These are phyloP conservation scores for Oligia latruncula DNA, from an alignment of 2,888 invertebrate genomes.

Conservation along the genomic window DNA sequence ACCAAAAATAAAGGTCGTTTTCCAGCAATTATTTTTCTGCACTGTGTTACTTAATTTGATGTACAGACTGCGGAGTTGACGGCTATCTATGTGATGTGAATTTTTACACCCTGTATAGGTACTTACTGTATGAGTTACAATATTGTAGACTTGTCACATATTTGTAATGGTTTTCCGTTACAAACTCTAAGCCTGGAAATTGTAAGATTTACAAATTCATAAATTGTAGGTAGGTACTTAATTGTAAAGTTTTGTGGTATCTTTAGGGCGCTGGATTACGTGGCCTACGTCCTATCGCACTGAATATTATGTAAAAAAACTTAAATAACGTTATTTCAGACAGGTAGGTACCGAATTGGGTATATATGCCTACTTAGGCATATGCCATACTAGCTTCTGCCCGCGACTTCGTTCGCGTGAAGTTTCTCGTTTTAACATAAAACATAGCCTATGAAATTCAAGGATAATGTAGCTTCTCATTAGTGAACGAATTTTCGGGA, in stretches of 20 bases:
- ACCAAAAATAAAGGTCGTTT: too few species aligned
- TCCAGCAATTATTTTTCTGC: neutral
- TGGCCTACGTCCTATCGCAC: neutral
- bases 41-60: neutral
- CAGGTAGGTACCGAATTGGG: too few species aligned
- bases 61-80: neutral
- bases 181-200: neutral
- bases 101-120: too few species aligned
- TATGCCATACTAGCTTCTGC: neutral
- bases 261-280: neutral
- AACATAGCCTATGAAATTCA: too few species aligned
- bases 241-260: neutral
- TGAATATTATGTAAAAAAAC: neutral
- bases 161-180: neutral
- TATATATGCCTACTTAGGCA: neutral
- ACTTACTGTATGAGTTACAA: neutral
- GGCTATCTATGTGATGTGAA: too few species aligned
- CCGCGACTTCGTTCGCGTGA: too few species aligned
- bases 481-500: too few species aligned
- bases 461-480: too few species aligned
- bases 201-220: neutral
- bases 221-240: neutral
- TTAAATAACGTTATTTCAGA: neutral
- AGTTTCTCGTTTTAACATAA: too few species aligned
- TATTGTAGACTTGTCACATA: neutral